Evolutionary conservation across 2,797 vertebrate genomes (phyloP).

Genomic region (Agapornis canus): DNA sequence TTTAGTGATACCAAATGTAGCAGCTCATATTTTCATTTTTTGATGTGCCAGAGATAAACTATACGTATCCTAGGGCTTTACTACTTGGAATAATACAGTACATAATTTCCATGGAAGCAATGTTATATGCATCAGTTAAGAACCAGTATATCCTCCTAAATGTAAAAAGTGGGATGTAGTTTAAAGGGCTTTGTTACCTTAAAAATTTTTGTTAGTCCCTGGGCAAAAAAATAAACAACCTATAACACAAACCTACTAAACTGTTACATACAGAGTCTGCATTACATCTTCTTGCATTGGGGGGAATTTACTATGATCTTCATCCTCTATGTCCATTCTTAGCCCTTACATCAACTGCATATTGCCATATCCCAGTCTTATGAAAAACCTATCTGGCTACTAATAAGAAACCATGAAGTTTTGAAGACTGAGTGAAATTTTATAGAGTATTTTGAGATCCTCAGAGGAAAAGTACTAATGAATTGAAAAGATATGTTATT

Average conservation of each 20-base stretch:
- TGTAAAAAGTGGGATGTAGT: background rate
- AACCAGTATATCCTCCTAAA: conserved; percentile 48
- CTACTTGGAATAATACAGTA: conserved; percentile 54
- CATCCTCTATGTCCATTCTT: background rate
- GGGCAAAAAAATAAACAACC: conserved; percentile 30
- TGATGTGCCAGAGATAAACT: conserved; percentile 65
- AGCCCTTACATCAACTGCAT: background rate
- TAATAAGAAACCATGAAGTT: conserved; percentile 4
- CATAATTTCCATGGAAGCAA: conserved; percentile 11
- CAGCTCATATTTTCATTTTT: conserved; percentile 57
- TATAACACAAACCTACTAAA: conserved; percentile 27
- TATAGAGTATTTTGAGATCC: conserved; percentile 55
- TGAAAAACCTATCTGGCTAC: background rate
- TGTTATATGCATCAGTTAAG: conserved; percentile 21
- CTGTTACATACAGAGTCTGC: background rate
- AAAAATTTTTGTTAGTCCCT: conserved; percentile 47
- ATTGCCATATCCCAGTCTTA: background rate
- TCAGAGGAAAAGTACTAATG: conserved; percentile 25
- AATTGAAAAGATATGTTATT: conserved; percentile 1
- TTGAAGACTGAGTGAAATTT: conserved; percentile 16
- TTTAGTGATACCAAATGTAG: conserved; percentile 52
- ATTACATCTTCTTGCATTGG: background rate
- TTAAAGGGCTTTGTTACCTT: conserved; percentile 4
- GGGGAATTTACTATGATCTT: conserved; percentile 1
- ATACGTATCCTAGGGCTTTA: conserved; percentile 56